A percentile compares a stretch with the other conserved stretches of the same genome.
phyloP scores from a whole-genome alignment of 2,888 invertebrate species.

The Ornithoptera alexandrae region DNA sequence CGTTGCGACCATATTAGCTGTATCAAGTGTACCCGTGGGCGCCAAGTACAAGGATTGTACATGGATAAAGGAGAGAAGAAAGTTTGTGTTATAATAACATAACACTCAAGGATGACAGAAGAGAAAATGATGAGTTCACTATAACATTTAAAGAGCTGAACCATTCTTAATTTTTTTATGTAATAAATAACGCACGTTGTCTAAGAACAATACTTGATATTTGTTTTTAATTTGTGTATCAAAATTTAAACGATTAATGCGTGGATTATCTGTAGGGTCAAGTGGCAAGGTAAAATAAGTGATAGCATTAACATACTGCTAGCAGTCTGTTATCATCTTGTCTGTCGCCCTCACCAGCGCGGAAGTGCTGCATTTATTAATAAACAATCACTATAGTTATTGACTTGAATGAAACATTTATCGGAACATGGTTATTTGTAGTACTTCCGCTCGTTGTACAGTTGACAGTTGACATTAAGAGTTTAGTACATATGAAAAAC shows the following conservation, averaged over 20 bases:
- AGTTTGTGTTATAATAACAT: neutral
- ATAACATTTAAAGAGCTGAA: too few relatives aligned
- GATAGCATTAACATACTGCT: neutral
- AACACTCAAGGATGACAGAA: too few relatives aligned
- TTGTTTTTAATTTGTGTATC: neutral
- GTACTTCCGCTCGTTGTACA: constrained; percentile 1
- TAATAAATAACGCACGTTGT: too few relatives aligned
- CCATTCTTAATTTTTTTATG: too few relatives aligned
- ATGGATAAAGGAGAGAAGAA: neutral
- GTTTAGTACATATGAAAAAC: neutral
- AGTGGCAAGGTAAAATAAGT: neutral
- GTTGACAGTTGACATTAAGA: neutral
- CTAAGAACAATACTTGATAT: too few relatives aligned
- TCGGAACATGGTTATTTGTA: constrained; percentile 9
- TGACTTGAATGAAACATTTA: constrained; percentile 5
- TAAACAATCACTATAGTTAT: constrained; percentile 3
- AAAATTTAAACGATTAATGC: neutral
- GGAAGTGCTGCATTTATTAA: constrained; percentile 10
- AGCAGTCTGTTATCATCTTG: neutral
- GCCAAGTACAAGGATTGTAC: neutral
- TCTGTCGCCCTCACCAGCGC: neutral
- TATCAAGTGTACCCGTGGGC: neutral
- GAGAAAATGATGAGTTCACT: too few relatives aligned
- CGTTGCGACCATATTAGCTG: neutral
- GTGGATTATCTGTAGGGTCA: neutral